Percentiles rank a stretch among this genome's conserved stretches.
These are phyloP conservation scores for Pogona vitticeps DNA, from an alignment of 2,113 vertebrate genomes.

Conservation along the genomic window DNA sequence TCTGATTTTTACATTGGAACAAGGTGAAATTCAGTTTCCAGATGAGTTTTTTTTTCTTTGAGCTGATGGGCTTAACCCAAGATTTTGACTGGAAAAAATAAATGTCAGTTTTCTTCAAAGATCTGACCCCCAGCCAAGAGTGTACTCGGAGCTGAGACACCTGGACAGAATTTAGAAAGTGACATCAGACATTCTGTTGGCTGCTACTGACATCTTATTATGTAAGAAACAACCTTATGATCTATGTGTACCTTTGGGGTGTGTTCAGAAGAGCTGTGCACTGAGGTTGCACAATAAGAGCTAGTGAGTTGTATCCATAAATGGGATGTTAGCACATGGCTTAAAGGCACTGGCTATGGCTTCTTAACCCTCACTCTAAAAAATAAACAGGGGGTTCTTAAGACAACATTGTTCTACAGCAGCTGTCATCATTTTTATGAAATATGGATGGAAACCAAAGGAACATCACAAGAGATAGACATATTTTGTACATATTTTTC, in stretches of 20 bases:
- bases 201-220: slow-evolving; percentile 17
- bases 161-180: slow-evolving; percentile 39
- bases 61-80: slow-evolving; percentile 25
- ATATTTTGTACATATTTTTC: background rate
- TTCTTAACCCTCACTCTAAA: background rate
- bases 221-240: background rate
- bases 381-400: background rate
- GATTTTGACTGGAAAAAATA: slow-evolving; percentile 27
- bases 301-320: background rate
- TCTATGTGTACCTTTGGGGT: background rate
- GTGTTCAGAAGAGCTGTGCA: background rate
- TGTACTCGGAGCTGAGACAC: slow-evolving; percentile 14
- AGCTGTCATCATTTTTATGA: background rate
- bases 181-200: slow-evolving; percentile 31
- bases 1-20: slow-evolving; percentile 54
- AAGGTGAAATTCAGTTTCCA: slow-evolving; percentile 41
- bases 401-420: background rate
- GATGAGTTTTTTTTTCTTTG: slow-evolving; percentile 11
- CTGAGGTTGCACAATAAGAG: background rate
- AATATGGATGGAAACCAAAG: slow-evolving; percentile 8
- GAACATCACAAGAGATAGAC: background rate
- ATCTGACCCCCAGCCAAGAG: slow-evolving; percentile 18
- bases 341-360: background rate
- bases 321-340: background rate
- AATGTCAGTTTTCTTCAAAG: slow-evolving; percentile 30